Percentiles rank a stretch among this genome's conserved stretches.
Evolutionary conservation across 2,888 invertebrate genomes (phyloP).

Genomic region (Gari tellinella): DNA sequence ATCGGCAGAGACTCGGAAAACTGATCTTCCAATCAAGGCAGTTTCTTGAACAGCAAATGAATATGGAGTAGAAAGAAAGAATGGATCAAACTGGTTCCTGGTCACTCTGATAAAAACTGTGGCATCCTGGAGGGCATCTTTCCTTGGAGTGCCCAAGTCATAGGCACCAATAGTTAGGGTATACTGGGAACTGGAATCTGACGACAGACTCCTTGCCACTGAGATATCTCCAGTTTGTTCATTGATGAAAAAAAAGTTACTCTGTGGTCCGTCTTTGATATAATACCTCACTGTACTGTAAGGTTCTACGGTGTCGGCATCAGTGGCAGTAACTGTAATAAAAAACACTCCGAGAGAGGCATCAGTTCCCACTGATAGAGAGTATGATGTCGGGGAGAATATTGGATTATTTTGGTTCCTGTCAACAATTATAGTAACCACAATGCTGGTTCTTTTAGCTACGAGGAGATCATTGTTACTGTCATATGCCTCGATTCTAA

Average conservation of each 20-base stretch:
- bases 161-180: constrained; percentile 58
- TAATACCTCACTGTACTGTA: constrained; percentile 67
- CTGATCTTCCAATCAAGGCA: constrained; percentile 39
- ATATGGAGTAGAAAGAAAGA: constrained; percentile 55
- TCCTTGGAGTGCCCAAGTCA: constrained; percentile 63
- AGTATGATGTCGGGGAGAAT: constrained; percentile 46
- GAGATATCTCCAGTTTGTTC: constrained; percentile 68
- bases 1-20: constrained; percentile 42
- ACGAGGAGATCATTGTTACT: constrained; percentile 58
- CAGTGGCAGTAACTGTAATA: constrained; percentile 60
- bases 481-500: constrained; percentile 70
- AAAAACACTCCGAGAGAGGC: constrained; percentile 59
- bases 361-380: constrained; percentile 55
- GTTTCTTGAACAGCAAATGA: constrained; percentile 41
- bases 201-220: constrained; percentile 68
- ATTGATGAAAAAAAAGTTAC: constrained; percentile 72
- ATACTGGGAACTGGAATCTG: constrained; percentile 58
- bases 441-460: constrained; percentile 66
- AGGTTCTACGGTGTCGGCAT: constrained; percentile 63
- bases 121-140: constrained; percentile 47
- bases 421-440: constrained; percentile 63
- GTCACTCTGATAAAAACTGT: constrained; percentile 62
- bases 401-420: constrained; percentile 65
- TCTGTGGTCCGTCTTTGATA: constrained; percentile 46
- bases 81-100: constrained; percentile 59